phyloP scores from a whole-genome alignment of 2,113 vertebrate genomes.

The Mormyrus lacerda region DNA sequence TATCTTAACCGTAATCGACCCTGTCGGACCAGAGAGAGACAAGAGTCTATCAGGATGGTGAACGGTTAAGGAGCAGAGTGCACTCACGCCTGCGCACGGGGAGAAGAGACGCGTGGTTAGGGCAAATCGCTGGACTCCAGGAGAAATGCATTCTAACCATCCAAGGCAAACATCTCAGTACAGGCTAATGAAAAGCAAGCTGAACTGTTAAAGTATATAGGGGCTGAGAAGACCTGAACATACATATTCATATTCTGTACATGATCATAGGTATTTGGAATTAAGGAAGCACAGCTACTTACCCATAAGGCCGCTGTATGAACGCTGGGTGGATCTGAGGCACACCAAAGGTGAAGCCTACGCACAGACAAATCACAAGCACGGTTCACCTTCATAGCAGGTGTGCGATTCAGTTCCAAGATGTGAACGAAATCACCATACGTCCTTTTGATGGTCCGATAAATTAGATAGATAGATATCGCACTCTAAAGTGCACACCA shows the following conservation, averaged over 20 bases:
- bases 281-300: conserved; percentile 49
- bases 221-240: background rate
- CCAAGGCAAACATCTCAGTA: conserved; percentile 16
- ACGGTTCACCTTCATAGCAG: background rate
- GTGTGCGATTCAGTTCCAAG: background rate
- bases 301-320: conserved; percentile 98
- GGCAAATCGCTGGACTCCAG: background rate
- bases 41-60: conserved; percentile 66
- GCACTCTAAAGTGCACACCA: background rate
- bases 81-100: conserved; percentile 17
- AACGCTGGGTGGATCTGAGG: conserved; percentile 97
- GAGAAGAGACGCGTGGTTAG: background rate
- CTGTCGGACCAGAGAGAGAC: conserved; percentile 99
- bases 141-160: background rate
- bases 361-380: conserved; percentile 33
- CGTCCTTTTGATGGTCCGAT: background rate
- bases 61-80: conserved; percentile 6
- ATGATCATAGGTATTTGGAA: background rate
- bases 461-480: background rate
- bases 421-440: background rate
- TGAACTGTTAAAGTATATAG: background rate
- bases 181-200: background rate
- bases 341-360: conserved; percentile 97
- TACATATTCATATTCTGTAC: background rate
- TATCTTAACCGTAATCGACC: conserved; percentile 98